These are phyloP conservation scores for Andrena chrysosceles DNA, from an alignment of 2,888 invertebrate genomes.

Conservation along the genomic window DNA sequence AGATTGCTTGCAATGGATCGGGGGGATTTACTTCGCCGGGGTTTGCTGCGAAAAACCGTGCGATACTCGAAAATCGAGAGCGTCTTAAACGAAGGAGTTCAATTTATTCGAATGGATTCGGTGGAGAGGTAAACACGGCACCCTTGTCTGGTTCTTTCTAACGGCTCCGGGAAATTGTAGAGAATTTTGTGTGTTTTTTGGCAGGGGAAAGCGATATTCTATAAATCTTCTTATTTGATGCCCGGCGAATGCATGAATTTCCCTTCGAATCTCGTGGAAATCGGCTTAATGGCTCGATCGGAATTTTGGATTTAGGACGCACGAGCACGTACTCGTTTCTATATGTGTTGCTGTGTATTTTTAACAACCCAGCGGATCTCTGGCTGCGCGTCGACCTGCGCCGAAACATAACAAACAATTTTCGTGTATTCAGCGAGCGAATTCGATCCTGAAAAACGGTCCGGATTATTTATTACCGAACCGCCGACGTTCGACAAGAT, in stretches of 20 bases:
- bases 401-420: constrained; percentile 24
- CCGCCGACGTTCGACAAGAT: too few relatives aligned
- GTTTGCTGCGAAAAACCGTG: background rate
- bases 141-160: background rate
- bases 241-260: constrained; percentile 33
- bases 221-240: constrained; percentile 44
- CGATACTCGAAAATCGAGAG: background rate
- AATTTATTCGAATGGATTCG: constrained; percentile 1
- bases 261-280: constrained; percentile 47
- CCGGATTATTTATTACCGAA: background rate
- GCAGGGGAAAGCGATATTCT: constrained; percentile 3
- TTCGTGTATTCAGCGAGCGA: constrained; percentile 20
- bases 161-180: background rate
- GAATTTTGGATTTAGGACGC: constrained; percentile 52
- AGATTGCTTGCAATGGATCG: constrained; percentile 16
- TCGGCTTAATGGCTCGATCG: constrained; percentile 59
- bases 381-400: background rate
- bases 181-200: constrained; percentile 6
- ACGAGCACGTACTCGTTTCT: background rate
- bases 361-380: constrained; percentile 24
- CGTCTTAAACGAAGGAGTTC: background rate
- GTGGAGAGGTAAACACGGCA: background rate
- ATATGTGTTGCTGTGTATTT: constrained; percentile 8
- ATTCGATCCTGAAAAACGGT: constrained; percentile 12
- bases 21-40: background rate